Evolutionary conservation across 2,797 vertebrate species (phyloP), one percentile per base, ranked within the genome.

Genomic region (Periparus ater): DNA sequence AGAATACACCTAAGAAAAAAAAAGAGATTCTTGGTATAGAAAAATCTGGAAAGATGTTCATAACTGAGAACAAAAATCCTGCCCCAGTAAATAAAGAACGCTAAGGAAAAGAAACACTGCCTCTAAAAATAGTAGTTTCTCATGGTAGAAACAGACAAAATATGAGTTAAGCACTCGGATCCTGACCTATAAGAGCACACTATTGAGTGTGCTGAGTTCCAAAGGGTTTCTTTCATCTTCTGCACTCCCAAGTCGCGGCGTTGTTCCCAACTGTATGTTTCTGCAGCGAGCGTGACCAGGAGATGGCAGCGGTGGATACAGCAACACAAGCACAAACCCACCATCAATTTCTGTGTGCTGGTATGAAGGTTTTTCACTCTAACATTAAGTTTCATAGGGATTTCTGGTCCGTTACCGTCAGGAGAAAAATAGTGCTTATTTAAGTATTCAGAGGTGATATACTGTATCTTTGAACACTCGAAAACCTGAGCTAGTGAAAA

Each of bases 271-370:
- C 42, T 6, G n/a, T n/a, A 17, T 62, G 61, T 5, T 53, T 20
- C 38, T 48, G 44, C 48, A 45, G 34, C 6, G 9, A 8, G 10
- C 17, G 1, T 6, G 42, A 38, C 88, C 96, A 80, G 85, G 55
- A 93, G 96, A 79, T 95, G 96, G 96, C 95, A 94, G 65, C 38
- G 75, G 87, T 65, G 85, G 65, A 79, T 48, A 27, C 0, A 42
- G 34, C 30, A 75, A 78, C 58, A 21, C 23, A 26, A 32, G 25
- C 62, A 32, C n/a, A 47, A 32, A 10, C 6, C 5, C 10, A 8
- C 6, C 2, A 20, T 32, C 40, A 0, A n/a, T 73, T 82, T 76
- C 51, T 21, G 5, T 48, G 16, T 76, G 30, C 21, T 54, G 12
- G 21, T 34, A 23, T 7, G 23, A 32, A 45, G 13, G 20, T 40